Base-by-base conservation (phyloP, 2,797 vertebrate species). In the Coracias cyanogaster region DNA sequence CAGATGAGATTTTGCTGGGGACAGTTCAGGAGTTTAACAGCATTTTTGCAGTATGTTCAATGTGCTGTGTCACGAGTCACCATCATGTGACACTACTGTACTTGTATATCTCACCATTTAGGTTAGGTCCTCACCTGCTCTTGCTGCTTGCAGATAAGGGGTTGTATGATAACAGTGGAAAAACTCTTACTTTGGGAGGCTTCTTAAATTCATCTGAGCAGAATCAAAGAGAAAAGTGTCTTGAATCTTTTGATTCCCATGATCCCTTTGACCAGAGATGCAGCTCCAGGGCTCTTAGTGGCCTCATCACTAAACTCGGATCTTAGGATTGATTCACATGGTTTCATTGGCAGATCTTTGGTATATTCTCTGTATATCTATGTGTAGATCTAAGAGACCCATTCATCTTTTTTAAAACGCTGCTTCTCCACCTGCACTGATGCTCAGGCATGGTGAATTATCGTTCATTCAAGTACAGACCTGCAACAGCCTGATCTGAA, bases 21-120 rank as follows among this genome's bases (percentile, higher is more conserved):
- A 39, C 11, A 61, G 7, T 71, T 84, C 20, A 58, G 41, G n/a
- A 14, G 3, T 52, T 65, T 77, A 61, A 37, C 15, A 71, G 10
- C 8, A 8, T 74, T 86, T 86, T 51, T 24, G 18, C 3, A 4
- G 26, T 61, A 54, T 65, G 6, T 45, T 74, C 0, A 5, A 6
- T 0, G 0, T 83, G 13, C 3, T 24, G 12, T 70, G 72, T 28
- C 45, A 71, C 31, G 33, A 33, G 24, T 81, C 57, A 57, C 33
- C 20, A 31, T 51, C 22, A 17, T 1, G 13, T 55, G 55, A 58
- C 19, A 11, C 7, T 33, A 6, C 29, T 77, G 29, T 35, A 29
- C 13, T 41, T 61, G 10, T 33, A 15, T 16, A 28, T 35, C 6
- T 91, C 20, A 18, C 19, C 12, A 0, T 51, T 90, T 54, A 72